Percentiles rank a stretch among this genome's conserved stretches.
These are phyloP conservation scores for Diorhabda elongata DNA, from an alignment of 1,140 invertebrate genomes.

Conservation along the genomic window DNA sequence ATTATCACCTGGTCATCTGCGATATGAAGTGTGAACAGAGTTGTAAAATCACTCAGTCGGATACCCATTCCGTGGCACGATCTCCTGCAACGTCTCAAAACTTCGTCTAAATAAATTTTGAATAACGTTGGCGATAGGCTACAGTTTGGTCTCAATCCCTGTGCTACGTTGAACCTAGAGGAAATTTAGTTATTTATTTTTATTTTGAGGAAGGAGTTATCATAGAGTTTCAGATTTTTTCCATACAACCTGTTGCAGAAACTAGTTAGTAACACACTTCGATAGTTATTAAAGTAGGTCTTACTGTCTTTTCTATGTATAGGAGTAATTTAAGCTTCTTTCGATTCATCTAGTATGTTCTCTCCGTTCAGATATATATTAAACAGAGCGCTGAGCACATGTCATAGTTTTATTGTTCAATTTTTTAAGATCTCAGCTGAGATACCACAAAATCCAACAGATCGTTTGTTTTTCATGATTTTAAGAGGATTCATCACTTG, in stretches of 20 bases:
- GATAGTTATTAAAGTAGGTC: background rate
- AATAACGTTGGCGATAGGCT: background rate
- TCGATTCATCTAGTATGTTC: background rate
- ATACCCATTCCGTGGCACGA: background rate
- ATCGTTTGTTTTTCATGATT: too few species aligned
- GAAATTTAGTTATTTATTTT: background rate
- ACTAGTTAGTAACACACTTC: background rate
- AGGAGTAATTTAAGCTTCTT: background rate
- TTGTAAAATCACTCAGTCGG: background rate
- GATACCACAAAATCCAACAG: background rate
- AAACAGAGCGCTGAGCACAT: background rate
- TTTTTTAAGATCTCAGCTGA: background rate
- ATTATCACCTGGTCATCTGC: background rate
- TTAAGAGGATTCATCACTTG: too few species aligned
- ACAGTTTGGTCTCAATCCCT: background rate
- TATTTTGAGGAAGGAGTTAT: background rate
- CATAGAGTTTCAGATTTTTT: background rate
- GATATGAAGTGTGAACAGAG: background rate
- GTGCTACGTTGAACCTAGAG: too few species aligned
- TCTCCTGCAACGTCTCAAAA: background rate
- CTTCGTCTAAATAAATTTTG: background rate
- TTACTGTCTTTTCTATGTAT: too few species aligned
- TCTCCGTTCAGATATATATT: background rate
- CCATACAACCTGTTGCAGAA: background rate
- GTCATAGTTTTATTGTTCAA: background rate